These are phyloP conservation scores for Harpalus rubripes DNA, from an alignment of 2,888 invertebrate species.

Conservation along the genomic window DNA sequence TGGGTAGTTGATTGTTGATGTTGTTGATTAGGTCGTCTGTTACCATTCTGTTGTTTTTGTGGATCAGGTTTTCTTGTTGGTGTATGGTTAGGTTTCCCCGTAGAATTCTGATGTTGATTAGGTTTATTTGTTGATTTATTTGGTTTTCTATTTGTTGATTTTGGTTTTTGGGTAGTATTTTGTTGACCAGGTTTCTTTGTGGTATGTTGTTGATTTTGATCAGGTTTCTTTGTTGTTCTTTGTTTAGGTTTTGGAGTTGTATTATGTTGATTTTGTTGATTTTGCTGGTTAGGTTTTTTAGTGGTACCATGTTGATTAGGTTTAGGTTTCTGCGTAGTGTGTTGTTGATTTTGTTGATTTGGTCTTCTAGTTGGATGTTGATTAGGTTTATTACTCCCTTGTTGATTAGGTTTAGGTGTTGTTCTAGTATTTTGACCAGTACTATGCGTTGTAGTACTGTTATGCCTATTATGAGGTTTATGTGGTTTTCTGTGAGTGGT, in stretches of 20 bases:
- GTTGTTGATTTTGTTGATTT: not conserved
- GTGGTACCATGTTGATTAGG: not conserved
- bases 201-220: not conserved
- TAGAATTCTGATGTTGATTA: not conserved
- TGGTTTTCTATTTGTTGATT: not conserved
- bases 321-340: not conserved
- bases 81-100: not conserved
- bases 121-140: not conserved
- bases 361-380: not conserved
- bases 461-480: conserved; percentile 4
- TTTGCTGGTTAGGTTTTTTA: not conserved
- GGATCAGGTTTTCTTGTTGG: not conserved
- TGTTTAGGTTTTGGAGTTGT: not conserved
- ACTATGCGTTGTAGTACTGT: conserved; percentile 12
- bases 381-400: not conserved
- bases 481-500: not conserved
- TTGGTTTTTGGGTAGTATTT: too few species aligned
- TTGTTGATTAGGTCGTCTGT: not conserved
- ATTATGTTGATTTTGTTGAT: conserved; percentile 13
- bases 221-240: not conserved
- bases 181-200: not conserved
- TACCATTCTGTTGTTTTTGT: not conserved
- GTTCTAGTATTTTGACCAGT: not conserved
- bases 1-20: not conserved
- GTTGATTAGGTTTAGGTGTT: not conserved